Base-by-base conservation (phyloP, 2,888 invertebrate species). In the Sepiola atlantica region DNA sequence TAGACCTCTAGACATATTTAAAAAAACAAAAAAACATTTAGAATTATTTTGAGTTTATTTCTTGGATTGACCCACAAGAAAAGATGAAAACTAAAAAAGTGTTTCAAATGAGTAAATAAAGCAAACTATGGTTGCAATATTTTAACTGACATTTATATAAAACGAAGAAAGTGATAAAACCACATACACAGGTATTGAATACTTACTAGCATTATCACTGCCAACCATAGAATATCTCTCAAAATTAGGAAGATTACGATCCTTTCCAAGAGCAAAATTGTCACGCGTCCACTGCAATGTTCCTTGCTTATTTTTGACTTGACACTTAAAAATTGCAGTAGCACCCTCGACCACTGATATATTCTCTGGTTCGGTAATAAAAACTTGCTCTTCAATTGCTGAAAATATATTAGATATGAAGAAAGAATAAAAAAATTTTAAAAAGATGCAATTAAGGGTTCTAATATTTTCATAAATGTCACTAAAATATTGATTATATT, bases 231-330 rank as follows among this genome's bases (percentile, higher is more conserved):
- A 98, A 97, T 99, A 99, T 95, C 99, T 98, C 95, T 99, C 99
- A 97, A 98, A 99, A 90, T 99, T 99, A 95, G 98, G 98, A 95
- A 99, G 98, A 96, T 99, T 98, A 95, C 99, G 98, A 97, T 99
- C 98, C 0, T 98, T 98, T 1, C 99, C 99, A 61, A 99, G 98
- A 0, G 99, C 99, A 97, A 99, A 99, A 97, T 99, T 99, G 97
- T 99, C 99, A 97, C 99, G 99, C 94, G 99, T 99, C 99, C 99
- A 99, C 97, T 99, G 99, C 94, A 99, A 98, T 94, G 98, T 98
- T 0, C 99, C 99, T 92, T 98, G 98, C 97, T 99, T 99, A 97
- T 98, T 98, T 97, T 98, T 98, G 54, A 99, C 99, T 91, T 98
- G 98, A 97, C 99, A 99, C 12, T 99, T 99, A 94, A 99, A 98